Conservation (phyloP, 2,797 vertebrate species). For the Steatocranus sp. region DNA sequence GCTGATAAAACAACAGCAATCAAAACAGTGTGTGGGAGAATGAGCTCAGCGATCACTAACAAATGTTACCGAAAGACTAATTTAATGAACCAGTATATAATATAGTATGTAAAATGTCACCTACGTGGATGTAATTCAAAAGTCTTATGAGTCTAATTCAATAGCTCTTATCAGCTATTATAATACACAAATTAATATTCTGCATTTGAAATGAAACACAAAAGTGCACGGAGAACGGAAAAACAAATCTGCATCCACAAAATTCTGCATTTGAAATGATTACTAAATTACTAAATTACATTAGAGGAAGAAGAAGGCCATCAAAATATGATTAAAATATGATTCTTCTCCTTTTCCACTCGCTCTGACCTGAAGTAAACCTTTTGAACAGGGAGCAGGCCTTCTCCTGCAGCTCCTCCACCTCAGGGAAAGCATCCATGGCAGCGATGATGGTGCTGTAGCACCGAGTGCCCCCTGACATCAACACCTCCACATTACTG, state of each 20-base stretch:
- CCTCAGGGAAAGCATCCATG: slow-evolving; percentile 80
- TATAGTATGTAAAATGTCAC: neutral
- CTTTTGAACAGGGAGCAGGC: slow-evolving; percentile 86
- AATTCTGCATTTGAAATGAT: no score
- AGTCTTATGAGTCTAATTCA: neutral
- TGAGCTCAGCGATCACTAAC: neutral
- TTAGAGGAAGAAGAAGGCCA: neutral
- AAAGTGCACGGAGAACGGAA: neutral
- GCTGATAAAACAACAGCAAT: neutral
- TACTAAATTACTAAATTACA: neutral
- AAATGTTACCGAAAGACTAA: neutral
- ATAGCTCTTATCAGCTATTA: neutral
- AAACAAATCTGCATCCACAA: neutral
- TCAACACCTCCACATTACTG: slow-evolving; percentile 91
- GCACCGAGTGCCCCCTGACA: slow-evolving; percentile 92
- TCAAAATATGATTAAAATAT: neutral
- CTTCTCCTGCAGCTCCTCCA: slow-evolving; percentile 86
- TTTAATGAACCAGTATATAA: neutral
- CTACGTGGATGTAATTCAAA: neutral
- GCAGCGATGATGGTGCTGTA: slow-evolving; percentile 81
- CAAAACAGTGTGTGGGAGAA: neutral
- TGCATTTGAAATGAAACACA: neutral
- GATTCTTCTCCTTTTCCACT: neutral
- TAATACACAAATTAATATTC: neutral
- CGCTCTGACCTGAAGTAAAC: slow-evolving; percentile 85